These are phyloP conservation scores for Acinonyx jubatus DNA, from an alignment of 2,113 vertebrate genomes.

Conservation along the genomic window DNA sequence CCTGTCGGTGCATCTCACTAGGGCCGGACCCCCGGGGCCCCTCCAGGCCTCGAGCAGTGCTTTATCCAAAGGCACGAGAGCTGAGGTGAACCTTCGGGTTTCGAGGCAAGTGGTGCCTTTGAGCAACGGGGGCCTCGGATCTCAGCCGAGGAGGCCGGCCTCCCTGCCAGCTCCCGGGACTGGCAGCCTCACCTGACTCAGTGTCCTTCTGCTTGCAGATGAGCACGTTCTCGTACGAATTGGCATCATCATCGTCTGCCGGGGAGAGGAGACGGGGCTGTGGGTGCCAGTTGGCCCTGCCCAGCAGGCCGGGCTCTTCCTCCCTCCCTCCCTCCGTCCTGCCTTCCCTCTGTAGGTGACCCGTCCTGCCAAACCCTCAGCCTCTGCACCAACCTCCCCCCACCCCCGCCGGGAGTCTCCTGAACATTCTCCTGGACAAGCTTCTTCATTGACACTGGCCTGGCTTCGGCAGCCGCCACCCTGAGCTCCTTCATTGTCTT, in stretches of 20 bases:
- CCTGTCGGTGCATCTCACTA: neutral
- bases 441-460: neutral
- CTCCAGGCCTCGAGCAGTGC: fast-evolving
- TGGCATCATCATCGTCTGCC: slow-evolving; percentile 78
- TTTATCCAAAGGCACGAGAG: neutral
- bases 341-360: neutral
- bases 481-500: neutral
- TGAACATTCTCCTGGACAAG: neutral
- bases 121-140: fast-evolving
- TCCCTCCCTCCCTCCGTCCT: neutral
- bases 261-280: neutral
- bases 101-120: fast-evolving
- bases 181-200: neutral
- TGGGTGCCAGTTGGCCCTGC: neutral
- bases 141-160: fast-evolving
- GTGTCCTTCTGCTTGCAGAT: neutral
- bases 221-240: slow-evolving; percentile 83
- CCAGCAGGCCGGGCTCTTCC: neutral
- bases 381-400: neutral
- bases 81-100: fast-evolving
- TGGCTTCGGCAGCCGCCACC: neutral
- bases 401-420: fast-evolving
- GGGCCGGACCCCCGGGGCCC: neutral
- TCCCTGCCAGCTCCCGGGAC: fast-evolving
- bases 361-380: neutral